A percentile compares a stretch with the other conserved stretches of the same genome.
These are phyloP conservation scores for Hylomyscus alleni DNA, from an alignment of 2,797 vertebrate genomes.

Conservation along the genomic window DNA sequence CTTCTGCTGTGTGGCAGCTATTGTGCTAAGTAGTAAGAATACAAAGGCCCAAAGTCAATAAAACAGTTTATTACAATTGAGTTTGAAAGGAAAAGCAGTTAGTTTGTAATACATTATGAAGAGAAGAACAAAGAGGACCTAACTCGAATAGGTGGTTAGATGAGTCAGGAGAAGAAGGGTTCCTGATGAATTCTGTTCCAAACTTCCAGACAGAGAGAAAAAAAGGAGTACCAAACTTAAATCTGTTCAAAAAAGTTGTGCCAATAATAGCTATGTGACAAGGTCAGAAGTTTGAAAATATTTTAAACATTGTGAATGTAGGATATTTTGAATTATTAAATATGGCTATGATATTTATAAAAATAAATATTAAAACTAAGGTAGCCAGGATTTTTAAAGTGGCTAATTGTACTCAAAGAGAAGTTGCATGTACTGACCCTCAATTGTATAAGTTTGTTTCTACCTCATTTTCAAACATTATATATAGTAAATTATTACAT, in stretches of 20 bases:
- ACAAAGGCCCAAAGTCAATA: constrained; percentile 42
- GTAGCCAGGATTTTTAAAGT: constrained; percentile 9
- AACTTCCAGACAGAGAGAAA: constrained; percentile 8
- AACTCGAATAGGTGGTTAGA: neutral
- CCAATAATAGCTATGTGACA: neutral
- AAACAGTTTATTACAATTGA: constrained; percentile 57
- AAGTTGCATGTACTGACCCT: constrained; percentile 15
- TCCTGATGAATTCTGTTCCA: constrained; percentile 43
- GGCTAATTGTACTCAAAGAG: neutral
- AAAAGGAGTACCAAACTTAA: neutral
- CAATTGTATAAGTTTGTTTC: neutral
- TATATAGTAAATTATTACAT: constrained; percentile 10
- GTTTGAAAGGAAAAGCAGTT: neutral
- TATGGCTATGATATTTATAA: neutral
- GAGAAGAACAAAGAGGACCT: neutral
- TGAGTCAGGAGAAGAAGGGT: neutral
- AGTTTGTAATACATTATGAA: constrained; percentile 42
- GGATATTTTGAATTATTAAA: constrained; percentile 60
- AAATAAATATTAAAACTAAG: constrained; percentile 53
- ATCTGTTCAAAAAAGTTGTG: neutral
- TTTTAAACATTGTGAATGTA: constrained; percentile 41
- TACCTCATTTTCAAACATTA: constrained; percentile 24
- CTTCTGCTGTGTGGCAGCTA: constrained; percentile 47
- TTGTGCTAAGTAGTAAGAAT: constrained; percentile 48
- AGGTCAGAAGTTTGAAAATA: constrained; percentile 9